Percentiles rank a stretch among this genome's conserved stretches.
These are phyloP conservation scores for Strigamia transsilvanica DNA, from an alignment of 2,888 invertebrate species.

Conservation along the genomic window DNA sequence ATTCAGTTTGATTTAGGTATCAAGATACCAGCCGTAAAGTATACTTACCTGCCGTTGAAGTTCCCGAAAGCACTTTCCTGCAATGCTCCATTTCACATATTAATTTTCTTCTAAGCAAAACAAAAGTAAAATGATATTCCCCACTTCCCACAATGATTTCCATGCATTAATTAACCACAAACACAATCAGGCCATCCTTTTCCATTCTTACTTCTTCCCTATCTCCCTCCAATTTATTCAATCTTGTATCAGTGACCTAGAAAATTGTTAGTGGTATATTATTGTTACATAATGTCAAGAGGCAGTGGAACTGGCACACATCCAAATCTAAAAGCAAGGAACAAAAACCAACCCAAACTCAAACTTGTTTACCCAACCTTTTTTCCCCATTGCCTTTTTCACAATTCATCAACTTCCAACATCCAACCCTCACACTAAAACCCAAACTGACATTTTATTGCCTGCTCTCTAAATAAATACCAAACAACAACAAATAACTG, in stretches of 20 bases:
- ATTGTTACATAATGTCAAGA: constrained; percentile 34
- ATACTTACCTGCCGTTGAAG: too few species aligned
- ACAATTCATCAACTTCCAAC: neutral
- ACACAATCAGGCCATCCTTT: too few species aligned
- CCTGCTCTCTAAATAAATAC: neutral
- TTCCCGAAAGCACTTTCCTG: too few species aligned
- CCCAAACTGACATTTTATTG: neutral
- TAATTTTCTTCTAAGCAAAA: too few species aligned
- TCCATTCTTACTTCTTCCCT: too few species aligned
- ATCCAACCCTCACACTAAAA: neutral
- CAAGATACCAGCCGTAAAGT: too few species aligned
- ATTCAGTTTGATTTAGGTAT: too few species aligned
- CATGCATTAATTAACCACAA: too few species aligned
- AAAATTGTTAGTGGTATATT: neutral
- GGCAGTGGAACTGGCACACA: neutral
- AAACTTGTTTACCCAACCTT: neutral
- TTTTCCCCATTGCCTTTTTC: neutral
- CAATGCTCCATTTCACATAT: too few species aligned
- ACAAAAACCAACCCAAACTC: neutral
- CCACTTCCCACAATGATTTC: too few species aligned
- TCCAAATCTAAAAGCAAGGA: neutral
- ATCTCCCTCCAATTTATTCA: neutral
- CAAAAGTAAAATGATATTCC: too few species aligned
- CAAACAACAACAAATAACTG: too few species aligned
- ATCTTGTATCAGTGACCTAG: constrained; percentile 7